Evolutionary conservation across 2,113 vertebrate genomes (phyloP).

Genomic region (Pteronura brasiliensis): DNA sequence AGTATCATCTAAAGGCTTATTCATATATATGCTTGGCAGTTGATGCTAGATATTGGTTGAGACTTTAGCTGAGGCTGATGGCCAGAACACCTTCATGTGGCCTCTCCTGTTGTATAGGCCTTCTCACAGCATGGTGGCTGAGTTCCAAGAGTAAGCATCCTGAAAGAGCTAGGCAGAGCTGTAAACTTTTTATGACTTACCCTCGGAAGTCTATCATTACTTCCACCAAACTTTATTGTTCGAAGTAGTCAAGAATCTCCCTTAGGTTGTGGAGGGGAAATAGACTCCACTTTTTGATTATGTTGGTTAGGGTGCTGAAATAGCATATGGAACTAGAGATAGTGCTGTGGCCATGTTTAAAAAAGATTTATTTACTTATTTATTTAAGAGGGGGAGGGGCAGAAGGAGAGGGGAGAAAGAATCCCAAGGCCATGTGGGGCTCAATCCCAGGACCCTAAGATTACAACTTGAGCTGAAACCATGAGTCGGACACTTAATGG

Average conservation of each 20-base stretch:
- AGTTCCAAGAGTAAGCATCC: neutral
- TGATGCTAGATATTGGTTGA: neutral
- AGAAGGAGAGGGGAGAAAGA: neutral
- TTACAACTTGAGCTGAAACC: neutral
- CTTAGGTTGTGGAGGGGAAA: neutral
- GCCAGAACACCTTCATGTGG: neutral
- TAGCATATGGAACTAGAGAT: neutral
- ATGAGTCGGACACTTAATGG: neutral
- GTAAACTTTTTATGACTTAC: neutral
- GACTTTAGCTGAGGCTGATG: neutral
- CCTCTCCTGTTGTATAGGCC: neutral
- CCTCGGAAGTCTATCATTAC: neutral
- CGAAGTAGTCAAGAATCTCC: neutral
- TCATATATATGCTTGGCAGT: neutral
- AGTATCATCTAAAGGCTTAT: neutral
- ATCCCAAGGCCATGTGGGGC: neutral
- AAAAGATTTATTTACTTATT: neutral
- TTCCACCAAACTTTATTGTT: neutral
- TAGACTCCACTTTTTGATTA: neutral
- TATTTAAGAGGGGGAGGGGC: neutral
- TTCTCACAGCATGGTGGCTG: neutral
- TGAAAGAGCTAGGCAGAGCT: neutral
- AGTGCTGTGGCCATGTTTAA: neutral
- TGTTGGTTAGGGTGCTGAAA: neutral
- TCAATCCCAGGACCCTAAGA: neutral